Evolutionary conservation across 2,888 invertebrate species (phyloP).

Genomic region (Phengaris arion): DNA sequence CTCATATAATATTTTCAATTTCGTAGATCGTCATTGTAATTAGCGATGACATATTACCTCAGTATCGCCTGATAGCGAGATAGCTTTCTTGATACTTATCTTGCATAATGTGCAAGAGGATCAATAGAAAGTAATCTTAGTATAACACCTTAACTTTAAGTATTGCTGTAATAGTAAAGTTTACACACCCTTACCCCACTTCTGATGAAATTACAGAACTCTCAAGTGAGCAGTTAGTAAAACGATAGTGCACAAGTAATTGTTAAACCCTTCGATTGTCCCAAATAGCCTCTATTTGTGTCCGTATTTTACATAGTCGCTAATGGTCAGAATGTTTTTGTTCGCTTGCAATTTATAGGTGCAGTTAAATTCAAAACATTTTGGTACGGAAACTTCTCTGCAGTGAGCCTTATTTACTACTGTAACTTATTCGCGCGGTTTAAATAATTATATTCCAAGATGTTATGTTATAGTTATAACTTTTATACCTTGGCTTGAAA

Average conservation of each 20-base stretch:
- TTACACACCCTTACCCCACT: background rate
- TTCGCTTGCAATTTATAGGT: conserved; percentile 18
- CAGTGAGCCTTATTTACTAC: conserved; percentile 8
- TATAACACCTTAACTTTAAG: background rate
- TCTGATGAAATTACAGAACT: background rate
- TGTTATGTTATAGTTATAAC: background rate
- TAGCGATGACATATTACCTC: no score
- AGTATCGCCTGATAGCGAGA: no score
- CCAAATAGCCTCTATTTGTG: conserved; percentile 17
- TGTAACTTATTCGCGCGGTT: background rate
- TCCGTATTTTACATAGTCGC: conserved; percentile 14
- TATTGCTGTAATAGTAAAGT: background rate
- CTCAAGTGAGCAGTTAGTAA: background rate
- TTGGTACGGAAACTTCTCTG: background rate
- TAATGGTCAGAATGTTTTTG: conserved; percentile 16
- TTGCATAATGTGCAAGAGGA: background rate
- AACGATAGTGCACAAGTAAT: conserved; percentile 3
- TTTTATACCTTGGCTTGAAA: no score
- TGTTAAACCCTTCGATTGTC: conserved; percentile 9
- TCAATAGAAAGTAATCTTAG: background rate
- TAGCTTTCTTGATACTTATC: no score
- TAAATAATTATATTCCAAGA: background rate
- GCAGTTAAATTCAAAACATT: conserved; percentile 17
- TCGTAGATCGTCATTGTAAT: no score
- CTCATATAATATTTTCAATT: no score